Conservation (phyloP, 1,140 invertebrate species). For the Drosophila eugracilis region DNA sequence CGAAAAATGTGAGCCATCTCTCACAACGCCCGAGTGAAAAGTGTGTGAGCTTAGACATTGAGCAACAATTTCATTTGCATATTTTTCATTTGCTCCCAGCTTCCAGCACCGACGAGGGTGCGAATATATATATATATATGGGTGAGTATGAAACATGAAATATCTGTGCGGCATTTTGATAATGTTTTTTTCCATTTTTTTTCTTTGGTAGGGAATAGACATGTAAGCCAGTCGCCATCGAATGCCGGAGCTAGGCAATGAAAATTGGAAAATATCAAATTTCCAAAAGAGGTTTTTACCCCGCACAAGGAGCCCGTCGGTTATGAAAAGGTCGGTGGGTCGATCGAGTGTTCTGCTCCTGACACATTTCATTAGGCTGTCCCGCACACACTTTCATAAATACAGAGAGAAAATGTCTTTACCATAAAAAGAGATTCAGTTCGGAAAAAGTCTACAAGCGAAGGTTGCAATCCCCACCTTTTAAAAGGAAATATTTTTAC, state of each 20-base stretch:
- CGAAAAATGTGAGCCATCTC: slow-evolving; percentile 41
- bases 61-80: slow-evolving; percentile 83
- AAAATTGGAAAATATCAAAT: slow-evolving; percentile 83
- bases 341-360: slow-evolving; percentile 72
- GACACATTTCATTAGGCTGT: slow-evolving; percentile 79
- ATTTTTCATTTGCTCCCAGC: slow-evolving; percentile 70
- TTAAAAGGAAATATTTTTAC: background rate
- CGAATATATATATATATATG: slow-evolving; percentile 25
- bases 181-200: slow-evolving; percentile 46
- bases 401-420: background rate
- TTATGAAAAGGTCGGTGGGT: slow-evolving; percentile 53
- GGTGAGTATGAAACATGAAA: slow-evolving; percentile 28
- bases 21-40: slow-evolving; percentile 25
- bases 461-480: no score
- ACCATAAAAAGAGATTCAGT: background rate
- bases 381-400: slow-evolving; percentile 25
- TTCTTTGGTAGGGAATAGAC: slow-evolving; percentile 31
- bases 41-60: slow-evolving; percentile 61
- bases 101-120: slow-evolving; percentile 43
- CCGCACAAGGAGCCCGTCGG: slow-evolving; percentile 1
- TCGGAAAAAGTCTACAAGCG: no score
- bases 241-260: slow-evolving; percentile 63
- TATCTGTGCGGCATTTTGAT: slow-evolving; percentile 61
- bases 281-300: slow-evolving; percentile 49
- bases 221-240: slow-evolving; percentile 64